Conservation (phyloP, 2,113 vertebrate species). For the Todiramphus saurophagus region DNA sequence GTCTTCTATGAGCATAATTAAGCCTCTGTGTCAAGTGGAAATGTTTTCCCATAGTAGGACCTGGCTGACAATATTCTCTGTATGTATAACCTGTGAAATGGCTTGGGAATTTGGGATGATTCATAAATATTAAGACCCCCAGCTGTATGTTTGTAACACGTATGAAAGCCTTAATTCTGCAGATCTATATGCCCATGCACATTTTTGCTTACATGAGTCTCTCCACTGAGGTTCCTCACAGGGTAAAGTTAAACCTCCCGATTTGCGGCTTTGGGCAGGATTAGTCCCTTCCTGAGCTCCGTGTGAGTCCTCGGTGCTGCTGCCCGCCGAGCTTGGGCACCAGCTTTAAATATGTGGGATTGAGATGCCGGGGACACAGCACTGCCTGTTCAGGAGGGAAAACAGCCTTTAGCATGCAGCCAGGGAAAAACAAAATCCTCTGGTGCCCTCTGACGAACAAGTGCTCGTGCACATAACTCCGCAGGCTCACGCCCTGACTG, state of each 20-base stretch:
- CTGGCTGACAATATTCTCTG: background rate
- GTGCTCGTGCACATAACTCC: background rate
- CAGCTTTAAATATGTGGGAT: background rate
- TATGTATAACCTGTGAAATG: background rate
- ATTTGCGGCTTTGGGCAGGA: background rate
- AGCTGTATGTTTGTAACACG: background rate
- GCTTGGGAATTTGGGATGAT: constrained; percentile 7
- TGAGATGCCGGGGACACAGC: background rate
- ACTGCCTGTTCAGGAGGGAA: background rate
- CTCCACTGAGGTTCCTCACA: background rate
- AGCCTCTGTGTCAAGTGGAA: background rate
- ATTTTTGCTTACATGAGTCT: background rate
- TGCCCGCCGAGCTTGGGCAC: background rate
- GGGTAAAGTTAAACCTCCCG: background rate
- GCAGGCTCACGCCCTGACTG: accelerated
- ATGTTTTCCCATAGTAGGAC: background rate
- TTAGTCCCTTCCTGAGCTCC: background rate
- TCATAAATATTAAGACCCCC: background rate
- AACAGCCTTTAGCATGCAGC: background rate
- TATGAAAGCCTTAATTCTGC: constrained; percentile 17
- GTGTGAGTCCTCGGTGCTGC: background rate
- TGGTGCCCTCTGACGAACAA: background rate
- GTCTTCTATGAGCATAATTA: background rate
- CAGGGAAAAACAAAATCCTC: background rate
- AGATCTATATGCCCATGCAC: background rate